Percentiles rank a stretch among this genome's conserved stretches.
These are phyloP conservation scores for Drosophila kikkawai DNA, from an alignment of 1,140 invertebrate genomes.

Conservation along the genomic window DNA sequence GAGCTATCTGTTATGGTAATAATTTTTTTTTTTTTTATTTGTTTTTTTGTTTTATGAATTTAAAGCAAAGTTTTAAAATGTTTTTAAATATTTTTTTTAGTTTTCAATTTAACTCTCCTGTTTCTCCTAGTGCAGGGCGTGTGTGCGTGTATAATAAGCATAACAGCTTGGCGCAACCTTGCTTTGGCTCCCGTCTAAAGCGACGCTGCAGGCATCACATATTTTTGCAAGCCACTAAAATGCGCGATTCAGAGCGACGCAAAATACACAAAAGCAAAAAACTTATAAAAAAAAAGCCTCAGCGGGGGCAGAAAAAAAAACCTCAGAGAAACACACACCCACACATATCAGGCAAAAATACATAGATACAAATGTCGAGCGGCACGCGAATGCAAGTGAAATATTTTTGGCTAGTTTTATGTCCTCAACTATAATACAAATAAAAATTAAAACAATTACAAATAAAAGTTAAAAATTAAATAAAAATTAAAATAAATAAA, in stretches of 20 bases:
- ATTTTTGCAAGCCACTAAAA: conserved; percentile 60
- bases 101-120: neutral
- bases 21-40: too few relatives aligned
- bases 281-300: neutral
- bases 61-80: neutral
- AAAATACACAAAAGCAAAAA: conserved; percentile 24
- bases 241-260: conserved; percentile 36
- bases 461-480: neutral
- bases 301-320: neutral
- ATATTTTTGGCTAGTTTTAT: conserved; percentile 8
- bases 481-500: too few relatives aligned
- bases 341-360: neutral
- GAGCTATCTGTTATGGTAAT: too few relatives aligned
- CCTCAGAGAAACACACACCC: conserved; percentile 19
- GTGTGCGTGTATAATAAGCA: conserved; percentile 55
- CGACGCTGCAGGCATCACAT: conserved; percentile 52
- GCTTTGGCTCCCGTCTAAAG: conserved; percentile 33
- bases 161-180: conserved; percentile 50
- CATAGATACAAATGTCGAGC: conserved; percentile 26
- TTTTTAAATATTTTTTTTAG: too few relatives aligned
- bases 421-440: neutral
- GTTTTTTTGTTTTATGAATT: too few relatives aligned
- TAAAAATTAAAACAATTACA: neutral
- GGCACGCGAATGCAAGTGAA: conserved; percentile 5
- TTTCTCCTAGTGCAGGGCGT: neutral